Evolutionary conservation across 2,797 vertebrate species (phyloP), one percentile per base, ranked within the genome.

Genomic region (Cottoperca gobio): DNA sequence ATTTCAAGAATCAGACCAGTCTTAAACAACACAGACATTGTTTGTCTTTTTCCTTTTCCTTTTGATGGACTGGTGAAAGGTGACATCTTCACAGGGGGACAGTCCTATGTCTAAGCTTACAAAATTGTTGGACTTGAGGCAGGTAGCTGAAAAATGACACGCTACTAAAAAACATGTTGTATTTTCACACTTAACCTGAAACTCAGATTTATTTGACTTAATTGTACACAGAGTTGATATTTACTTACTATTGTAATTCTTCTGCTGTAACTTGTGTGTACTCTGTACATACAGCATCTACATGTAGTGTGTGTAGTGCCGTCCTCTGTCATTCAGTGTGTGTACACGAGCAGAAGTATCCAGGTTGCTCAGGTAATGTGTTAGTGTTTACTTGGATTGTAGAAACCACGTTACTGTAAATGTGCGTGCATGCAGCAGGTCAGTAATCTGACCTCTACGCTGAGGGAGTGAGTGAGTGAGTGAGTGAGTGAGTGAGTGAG

Each of bases 171-270:
- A 33, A 33, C 33, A 6, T 26, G 26, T 33, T 23, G 4, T 26
- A 17, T 17, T 42, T 39, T 59, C 13, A 42, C 23, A 19, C 42
- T 21, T 62, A 11, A 2, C 21, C 33, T 50, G 21, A 65, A 65
- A 39, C 13, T 35, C 2, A 1, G 5, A 26, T 26, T 26, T 35
- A 6, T 10, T 13, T 42, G 1, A 33, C 37, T 33, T 52, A 2
- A 58, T 58, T 24, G 35, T 2, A 61, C 24, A 45, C 4, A 1
- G 12, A 21, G 17, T 8, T 31, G 11, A 53, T 6, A 55, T 28
- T 55, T 26, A 73, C 61, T 73, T 33, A 73, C 62, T 23, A 9
- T 6, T n/a, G 40, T 33, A 35, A 48, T 33, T 33, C 19, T 39
- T 37, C 23, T 13, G 19, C 9, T n/a, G 57, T 6, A 9, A 3